phyloP scores from a whole-genome alignment of 2,888 invertebrate genomes.

The Electrophaes corylata region DNA sequence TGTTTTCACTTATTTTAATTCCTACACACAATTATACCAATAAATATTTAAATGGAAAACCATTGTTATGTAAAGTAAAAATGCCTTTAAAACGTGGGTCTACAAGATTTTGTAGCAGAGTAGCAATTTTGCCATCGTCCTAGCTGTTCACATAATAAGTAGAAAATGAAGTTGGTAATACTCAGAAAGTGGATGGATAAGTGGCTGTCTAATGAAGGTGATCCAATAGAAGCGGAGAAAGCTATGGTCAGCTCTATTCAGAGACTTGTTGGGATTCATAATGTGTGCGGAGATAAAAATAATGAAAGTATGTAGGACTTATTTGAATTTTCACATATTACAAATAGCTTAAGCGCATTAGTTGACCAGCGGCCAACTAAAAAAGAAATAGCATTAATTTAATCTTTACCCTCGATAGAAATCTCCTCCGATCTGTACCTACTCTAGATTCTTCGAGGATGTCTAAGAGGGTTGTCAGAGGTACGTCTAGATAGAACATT shows the following conservation, averaged over 20 bases:
- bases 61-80: background rate
- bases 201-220: constrained; percentile 36
- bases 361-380: too few relatives aligned
- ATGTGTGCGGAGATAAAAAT: constrained; percentile 58
- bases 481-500: too few relatives aligned
- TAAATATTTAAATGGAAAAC: constrained; percentile 3
- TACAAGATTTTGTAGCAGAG: constrained; percentile 21
- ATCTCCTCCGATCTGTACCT: too few relatives aligned
- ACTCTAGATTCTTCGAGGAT: too few relatives aligned
- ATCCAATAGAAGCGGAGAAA: constrained; percentile 54
- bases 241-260: constrained; percentile 55
- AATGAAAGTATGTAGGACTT: constrained; percentile 36
- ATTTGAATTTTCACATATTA: too few relatives aligned
- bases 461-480: too few relatives aligned
- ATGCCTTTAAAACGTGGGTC: background rate
- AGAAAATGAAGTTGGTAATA: constrained; percentile 20
- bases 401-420: too few relatives aligned
- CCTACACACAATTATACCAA: background rate
- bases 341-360: too few relatives aligned
- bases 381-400: too few relatives aligned
- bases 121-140: constrained; percentile 9
- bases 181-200: constrained; percentile 27
- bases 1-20: constrained; percentile 22
- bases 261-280: constrained; percentile 55
- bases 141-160: background rate